Percentiles rank a stretch among this genome's conserved stretches.
Conservation (phyloP, 2,113 vertebrate species). For the Bostrychus sinensis region DNA sequence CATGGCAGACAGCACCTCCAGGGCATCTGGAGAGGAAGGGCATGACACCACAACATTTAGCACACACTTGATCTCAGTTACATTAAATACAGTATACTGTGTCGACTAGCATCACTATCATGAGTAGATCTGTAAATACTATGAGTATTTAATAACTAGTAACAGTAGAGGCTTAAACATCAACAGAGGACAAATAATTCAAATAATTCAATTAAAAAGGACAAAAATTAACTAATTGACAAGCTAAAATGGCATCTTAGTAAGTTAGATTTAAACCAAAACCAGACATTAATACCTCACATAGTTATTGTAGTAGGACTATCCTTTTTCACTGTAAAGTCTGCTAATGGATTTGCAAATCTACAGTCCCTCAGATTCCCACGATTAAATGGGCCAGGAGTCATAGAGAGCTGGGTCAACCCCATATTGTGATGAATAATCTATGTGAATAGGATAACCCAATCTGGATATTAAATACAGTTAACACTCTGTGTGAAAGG, state of each 20-base stretch:
- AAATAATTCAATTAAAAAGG: too few relatives aligned
- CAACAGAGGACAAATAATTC: too few relatives aligned
- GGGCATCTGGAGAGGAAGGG: conserved; percentile 67
- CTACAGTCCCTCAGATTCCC: conserved; percentile 55
- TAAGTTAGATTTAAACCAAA: neutral
- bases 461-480: conserved; percentile 71
- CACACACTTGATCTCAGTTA: neutral
- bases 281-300: neutral
- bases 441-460: conserved; percentile 63
- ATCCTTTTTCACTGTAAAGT: conserved; percentile 19
- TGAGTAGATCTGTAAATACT: too few relatives aligned
- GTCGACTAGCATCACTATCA: neutral
- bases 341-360: conserved; percentile 23
- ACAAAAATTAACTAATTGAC: neutral
- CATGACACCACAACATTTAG: neutral
- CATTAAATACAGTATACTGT: neutral
- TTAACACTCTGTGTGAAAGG: conserved; percentile 76
- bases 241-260: neutral
- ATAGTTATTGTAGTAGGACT: conserved; percentile 8
- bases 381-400: conserved; percentile 63
- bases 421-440: conserved; percentile 71
- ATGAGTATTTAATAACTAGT: too few relatives aligned
- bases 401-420: conserved; percentile 71
- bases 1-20: conserved; percentile 85
- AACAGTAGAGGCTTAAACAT: too few relatives aligned